Evolutionary conservation across 2,113 vertebrate species (phyloP), one percentile per base, ranked within the genome.

Genomic region (Spilogale gracilis): DNA sequence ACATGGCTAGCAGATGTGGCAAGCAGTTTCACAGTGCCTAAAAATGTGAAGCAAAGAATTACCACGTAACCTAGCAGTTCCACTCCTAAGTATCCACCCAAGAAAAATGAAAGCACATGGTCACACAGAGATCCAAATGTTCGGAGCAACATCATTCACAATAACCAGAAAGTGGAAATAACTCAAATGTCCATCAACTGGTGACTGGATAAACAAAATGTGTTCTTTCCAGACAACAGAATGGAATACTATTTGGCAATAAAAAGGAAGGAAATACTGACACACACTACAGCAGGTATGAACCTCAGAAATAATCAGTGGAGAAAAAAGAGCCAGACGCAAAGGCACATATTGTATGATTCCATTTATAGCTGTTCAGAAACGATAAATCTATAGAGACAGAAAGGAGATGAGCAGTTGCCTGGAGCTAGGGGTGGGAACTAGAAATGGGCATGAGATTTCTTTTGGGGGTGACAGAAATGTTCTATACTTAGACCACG

Each of bases 31-130:
- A 93, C 52, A 48, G 38, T 45, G 17, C 52, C 61, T 82, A 58
- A 89, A 89, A 85, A 50, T 27, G 9, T 65, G 32, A 63, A 71
- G 50, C 25, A 67, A 23, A 79, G 14, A 43, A 48, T 54, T 90
- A 65, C 67, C 45, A 32, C 14, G 3, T 45, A 48, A 95, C 16
- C n/a, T 32, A 65, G 52, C 25, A 80, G 76, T 52, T 93, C 43
- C 14, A 63, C 45, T 78, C 38, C 43, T 45, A 17, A 2, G 30
- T 69, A 69, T 76, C 21, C 13, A 43, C 23, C 76, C n/a, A 61
- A 94, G 38, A 90, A 94, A 93, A 86, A 96, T 27, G 10, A 92
- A 92, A 93, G 30, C 38, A 87, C 18, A 20, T 9, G 27, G 30
- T 30, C 58, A 85, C 76, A 88, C 3, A 61, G 10, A 80, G 65